Base-by-base conservation (phyloP, 2,888 invertebrate genomes). In the Phortica magna region DNA sequence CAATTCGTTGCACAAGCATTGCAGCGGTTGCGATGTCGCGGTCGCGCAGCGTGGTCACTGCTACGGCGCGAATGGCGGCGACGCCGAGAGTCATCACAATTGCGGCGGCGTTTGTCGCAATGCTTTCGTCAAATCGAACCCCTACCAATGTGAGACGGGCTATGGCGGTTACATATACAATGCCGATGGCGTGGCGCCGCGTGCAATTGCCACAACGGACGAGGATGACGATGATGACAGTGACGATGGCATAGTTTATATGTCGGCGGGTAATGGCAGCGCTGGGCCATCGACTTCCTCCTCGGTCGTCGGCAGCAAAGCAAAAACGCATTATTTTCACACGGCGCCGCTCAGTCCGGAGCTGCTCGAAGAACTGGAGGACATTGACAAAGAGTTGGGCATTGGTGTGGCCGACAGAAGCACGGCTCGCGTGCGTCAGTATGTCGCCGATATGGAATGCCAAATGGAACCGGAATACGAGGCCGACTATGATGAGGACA, bases 111-210 rank as follows among this genome's bases (percentile, higher is more conserved):
- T 87, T 73, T 90, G 90, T 76, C 89, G 91, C 31, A 90, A 88
- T 80, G 88, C 89, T 5, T 90, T 89, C 74, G 84, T 90, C 59
- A 91, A 91, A 77, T 88, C 90, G 39, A 91, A 91, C 89, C 91
- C 91, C 6, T 91, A 91, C 80, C 91, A 91, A 65, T 90, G 89
- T 74, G 91, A 91, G 72, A 87, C 89, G 7, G 91, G 91, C 75
- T 91, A 91, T 79, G 89, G 90, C 73, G 89, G 88, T 76, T 90
- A 90, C n/a, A 83, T 80, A 14, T 83, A 77, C 61, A 80, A 84
- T 73, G 75, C 81, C 3, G 81, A 78, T 39, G 75, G 80, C 43
- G 53, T 76, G 19, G 75, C 71, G 19, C 78, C 76, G 61, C 79
- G 78, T 75, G 72, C 31, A 65, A 77, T 61, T 61, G 71, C 41